Evolutionary conservation across 2,888 invertebrate species (phyloP), one percentile per base, ranked within the genome.

Genomic region (Eumerus sabulonum): DNA sequence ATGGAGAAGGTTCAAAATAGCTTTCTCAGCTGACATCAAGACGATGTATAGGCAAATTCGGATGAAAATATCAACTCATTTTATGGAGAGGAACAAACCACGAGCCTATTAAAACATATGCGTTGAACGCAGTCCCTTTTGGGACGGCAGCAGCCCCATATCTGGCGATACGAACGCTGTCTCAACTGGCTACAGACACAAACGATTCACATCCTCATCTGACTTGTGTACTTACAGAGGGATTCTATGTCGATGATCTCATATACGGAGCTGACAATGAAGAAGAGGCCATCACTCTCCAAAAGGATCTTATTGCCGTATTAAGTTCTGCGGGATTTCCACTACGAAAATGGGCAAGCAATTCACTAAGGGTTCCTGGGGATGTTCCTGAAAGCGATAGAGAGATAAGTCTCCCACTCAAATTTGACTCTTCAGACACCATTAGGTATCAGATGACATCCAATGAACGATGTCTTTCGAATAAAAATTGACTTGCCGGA

Each of bases 221-320:
- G 9, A 27, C 51, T 1, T 42, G 42, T 12, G 42, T 27, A 35
- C 40, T 63, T 3, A 51, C 13, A 1, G 44, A 44, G 5, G 62
- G 42, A 9, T 63, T 53, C 17, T 44, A 50, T 11, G 42, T 51
- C 7, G 50, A 62, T 27, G 50, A 51, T n/a, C 50, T 50, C n/a
- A 44, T 16, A 11, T 51, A 51, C 14, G 63, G 51, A 9, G 63
- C 63, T 44, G 45, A 63, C 35, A 38, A 17, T 13, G 36, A 36
- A 36, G 35, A 53, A 16, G 14, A 63, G 11, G 51, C 44, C 5
- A 51, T 53, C 11, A 13, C 14, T 11, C 1, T 63, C 4, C 51
- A 51, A 35, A n/a, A n/a, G 1, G 63, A 63, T 2, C 16, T 63
- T n/a, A n/a, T n/a, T n/a, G n/a, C n/a, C n/a, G n/a, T n/a, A n/a